Evolutionary conservation across 2,797 vertebrate species (phyloP).

Genomic region (Margarornis squamiger): DNA sequence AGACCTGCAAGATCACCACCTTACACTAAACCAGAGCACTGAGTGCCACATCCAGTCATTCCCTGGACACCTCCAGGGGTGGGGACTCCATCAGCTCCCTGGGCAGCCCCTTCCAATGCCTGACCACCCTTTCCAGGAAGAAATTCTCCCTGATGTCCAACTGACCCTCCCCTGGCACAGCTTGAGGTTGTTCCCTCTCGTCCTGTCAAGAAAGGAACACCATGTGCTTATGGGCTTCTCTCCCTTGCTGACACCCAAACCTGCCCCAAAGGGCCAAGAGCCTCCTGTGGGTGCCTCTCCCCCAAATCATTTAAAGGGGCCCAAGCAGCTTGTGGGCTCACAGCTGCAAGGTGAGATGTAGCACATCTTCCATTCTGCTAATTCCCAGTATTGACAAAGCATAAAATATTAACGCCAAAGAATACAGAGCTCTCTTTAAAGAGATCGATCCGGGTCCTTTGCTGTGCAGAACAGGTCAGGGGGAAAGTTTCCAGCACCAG

Average conservation of each 20-base stretch:
- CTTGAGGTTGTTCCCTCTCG: background rate
- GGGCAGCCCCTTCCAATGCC: background rate
- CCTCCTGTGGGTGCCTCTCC: background rate
- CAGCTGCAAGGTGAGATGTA: background rate
- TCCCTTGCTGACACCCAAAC: background rate
- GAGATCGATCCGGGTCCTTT: background rate
- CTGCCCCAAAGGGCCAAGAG: background rate
- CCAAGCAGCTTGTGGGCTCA: background rate
- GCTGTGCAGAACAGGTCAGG: fast-evolving
- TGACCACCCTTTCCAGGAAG: background rate
- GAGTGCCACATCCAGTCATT: background rate
- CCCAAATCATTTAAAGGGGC: background rate
- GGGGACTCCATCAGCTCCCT: background rate
- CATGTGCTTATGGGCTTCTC: fast-evolving
- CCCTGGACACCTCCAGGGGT: background rate
- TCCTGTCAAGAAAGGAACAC: background rate
- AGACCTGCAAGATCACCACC: background rate
- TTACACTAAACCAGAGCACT: background rate
- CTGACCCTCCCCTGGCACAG: background rate
- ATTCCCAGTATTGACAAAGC: background rate
- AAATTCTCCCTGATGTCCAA: background rate
- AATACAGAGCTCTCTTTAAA: background rate
- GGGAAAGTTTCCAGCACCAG: background rate
- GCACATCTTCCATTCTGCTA: background rate
- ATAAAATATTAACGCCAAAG: background rate